Evolutionary conservation across 2,113 vertebrate species (phyloP).

Genomic region (Ascaphus truei): DNA sequence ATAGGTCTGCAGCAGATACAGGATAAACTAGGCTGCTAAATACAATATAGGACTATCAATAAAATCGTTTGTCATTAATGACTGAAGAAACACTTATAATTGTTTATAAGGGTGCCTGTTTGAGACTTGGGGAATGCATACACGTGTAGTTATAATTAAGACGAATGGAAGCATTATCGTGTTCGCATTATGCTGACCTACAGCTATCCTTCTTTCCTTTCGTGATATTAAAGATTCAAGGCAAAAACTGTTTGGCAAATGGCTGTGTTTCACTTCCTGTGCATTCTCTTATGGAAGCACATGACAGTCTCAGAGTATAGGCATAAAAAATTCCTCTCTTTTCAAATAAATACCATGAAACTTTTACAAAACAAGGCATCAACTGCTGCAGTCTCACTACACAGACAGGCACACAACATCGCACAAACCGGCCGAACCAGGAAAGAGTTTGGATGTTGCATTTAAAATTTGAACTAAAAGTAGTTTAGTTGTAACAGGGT

Average conservation of each 20-base stretch:
- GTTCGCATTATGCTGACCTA: too few relatives aligned
- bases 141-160: conserved; percentile 33
- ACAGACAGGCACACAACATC: too few relatives aligned
- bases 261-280: conserved; percentile 65
- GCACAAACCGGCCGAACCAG: too few relatives aligned
- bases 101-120: background rate
- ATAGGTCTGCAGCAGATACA: conserved; percentile 63
- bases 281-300: conserved; percentile 56
- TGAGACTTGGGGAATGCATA: conserved; percentile 34
- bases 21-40: conserved; percentile 38
- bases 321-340: conserved; percentile 50
- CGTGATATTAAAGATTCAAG: conserved; percentile 46
- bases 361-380: conserved; percentile 68
- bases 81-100: conserved; percentile 6
- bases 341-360: conserved; percentile 71
- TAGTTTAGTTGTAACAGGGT: too few relatives aligned
- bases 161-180: conserved; percentile 39
- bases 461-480: too few relatives aligned
- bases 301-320: conserved; percentile 62
- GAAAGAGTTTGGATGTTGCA: too few relatives aligned
- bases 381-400: too few relatives aligned
- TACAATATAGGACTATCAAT: conserved; percentile 14
- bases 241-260: conserved; percentile 70
- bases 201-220: too few relatives aligned
- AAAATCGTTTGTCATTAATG: background rate